These are phyloP conservation scores for Scyliorhinus canicula DNA, from an alignment of 2,797 vertebrate species.

Conservation along the genomic window DNA sequence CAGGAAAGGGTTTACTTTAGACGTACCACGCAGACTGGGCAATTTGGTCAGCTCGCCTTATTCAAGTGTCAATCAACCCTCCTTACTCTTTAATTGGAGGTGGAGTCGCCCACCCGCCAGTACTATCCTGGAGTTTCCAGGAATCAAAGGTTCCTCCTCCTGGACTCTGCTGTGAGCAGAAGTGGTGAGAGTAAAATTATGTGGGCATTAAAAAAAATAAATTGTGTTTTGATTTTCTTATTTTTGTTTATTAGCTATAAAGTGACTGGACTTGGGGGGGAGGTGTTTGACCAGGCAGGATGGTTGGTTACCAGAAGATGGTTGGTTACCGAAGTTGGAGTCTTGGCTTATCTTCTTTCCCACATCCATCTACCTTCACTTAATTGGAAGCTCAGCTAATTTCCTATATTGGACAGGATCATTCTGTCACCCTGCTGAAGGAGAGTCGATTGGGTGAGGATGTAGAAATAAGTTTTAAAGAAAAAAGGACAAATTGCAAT, in stretches of 20 bases:
- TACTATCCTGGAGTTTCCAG: not conserved
- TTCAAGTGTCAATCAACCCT: not conserved
- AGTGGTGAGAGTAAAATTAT: not conserved
- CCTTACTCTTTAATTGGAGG: not conserved
- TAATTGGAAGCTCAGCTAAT: too few species aligned
- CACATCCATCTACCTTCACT: too few species aligned
- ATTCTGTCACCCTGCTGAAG: not conserved
- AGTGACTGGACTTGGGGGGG: not conserved
- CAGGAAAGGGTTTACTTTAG: not conserved
- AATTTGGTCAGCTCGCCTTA: too few species aligned
- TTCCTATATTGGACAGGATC: not conserved
- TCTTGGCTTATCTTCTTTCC: not conserved
- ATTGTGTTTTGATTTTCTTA: not conserved
- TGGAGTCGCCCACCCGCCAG: not conserved
- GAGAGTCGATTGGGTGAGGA: not conserved
- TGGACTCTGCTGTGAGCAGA: not conserved
- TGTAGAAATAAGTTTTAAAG: too few species aligned
- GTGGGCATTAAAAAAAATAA: not conserved
- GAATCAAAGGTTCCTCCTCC: not conserved
- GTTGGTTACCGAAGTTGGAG: not conserved
- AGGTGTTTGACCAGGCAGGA: not conserved
- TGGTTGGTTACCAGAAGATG: not conserved
- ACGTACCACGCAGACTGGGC: not conserved
- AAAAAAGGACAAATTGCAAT: too few species aligned
- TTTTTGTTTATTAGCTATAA: not conserved